Evolutionary conservation across 2,888 invertebrate genomes (phyloP).

Genomic region (Coleophora deauratella): DNA sequence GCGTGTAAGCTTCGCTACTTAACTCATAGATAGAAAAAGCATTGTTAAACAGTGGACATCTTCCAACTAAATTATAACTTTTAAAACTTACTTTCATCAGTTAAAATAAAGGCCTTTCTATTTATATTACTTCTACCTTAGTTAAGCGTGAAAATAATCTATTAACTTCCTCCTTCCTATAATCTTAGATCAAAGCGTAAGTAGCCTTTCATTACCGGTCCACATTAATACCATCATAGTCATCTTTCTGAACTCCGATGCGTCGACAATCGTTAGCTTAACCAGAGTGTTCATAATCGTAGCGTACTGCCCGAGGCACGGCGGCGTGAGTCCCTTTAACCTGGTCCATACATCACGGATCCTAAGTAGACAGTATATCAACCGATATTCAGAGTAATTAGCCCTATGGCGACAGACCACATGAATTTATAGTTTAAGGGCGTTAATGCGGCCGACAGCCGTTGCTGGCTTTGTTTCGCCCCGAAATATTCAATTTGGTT

Average conservation of each 20-base stretch:
- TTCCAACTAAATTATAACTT: no score
- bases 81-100: no score
- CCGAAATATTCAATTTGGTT: conserved; percentile 61
- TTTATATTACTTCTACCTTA: no score
- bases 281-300: conserved; percentile 67
- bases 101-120: no score
- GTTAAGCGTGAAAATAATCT: conserved; percentile 8
- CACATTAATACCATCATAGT: no score
- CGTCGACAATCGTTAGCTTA: conserved; percentile 61
- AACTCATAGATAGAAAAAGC: no score
- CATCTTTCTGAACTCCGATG: background rate
- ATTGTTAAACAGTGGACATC: no score
- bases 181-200: no score
- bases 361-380: conserved; percentile 74
- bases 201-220: no score
- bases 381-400: conserved; percentile 68
- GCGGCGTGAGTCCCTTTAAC: conserved; percentile 68
- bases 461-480: conserved; percentile 66
- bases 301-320: conserved; percentile 43
- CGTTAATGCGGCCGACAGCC: conserved; percentile 69
- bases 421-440: conserved; percentile 68
- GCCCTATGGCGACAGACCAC: conserved; percentile 69
- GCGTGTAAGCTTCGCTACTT: no score
- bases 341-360: conserved; percentile 63
- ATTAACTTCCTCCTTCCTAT: background rate